Evolutionary conservation across 1,140 invertebrate genomes (phyloP).

Genomic region (Elymnias hypermnestra): DNA sequence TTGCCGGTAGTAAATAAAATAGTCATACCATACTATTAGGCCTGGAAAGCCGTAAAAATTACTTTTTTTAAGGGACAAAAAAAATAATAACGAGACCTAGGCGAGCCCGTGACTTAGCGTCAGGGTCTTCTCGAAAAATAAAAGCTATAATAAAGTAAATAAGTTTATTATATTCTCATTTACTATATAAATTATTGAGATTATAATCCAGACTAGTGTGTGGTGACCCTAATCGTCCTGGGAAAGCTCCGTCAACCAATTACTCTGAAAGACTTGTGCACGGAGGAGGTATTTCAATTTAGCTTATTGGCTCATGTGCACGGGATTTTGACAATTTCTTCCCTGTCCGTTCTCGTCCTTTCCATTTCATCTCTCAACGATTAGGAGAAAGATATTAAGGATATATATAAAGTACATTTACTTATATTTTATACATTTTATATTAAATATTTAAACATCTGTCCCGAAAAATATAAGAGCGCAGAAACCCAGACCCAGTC

Average conservation of each 20-base stretch:
- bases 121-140: no score
- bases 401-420: conserved; percentile 7
- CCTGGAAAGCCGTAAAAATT: no score
- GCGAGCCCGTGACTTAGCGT: no score
- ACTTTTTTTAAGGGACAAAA: no score
- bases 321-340: conserved; percentile 65
- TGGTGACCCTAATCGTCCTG: conserved; percentile 40
- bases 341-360: conserved; percentile 49
- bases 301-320: conserved; percentile 67
- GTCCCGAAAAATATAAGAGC: no score
- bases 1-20: no score
- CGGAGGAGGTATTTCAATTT: conserved; percentile 63
- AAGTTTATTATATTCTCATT: no score
- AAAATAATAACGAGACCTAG: no score
- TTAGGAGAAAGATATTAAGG: conserved; percentile 19
- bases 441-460: neutral
- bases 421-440: neutral
- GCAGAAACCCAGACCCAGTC: no score
- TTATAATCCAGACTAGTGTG: conserved; percentile 4
- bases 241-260: conserved; percentile 55
- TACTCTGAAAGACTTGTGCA: conserved; percentile 62
- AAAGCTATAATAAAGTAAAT: no score
- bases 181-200: no score
- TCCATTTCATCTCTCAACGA: conserved; percentile 47
- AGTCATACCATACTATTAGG: no score